Evolutionary conservation across 2,113 vertebrate genomes (phyloP).

Genomic region (Suncus etruscus): DNA sequence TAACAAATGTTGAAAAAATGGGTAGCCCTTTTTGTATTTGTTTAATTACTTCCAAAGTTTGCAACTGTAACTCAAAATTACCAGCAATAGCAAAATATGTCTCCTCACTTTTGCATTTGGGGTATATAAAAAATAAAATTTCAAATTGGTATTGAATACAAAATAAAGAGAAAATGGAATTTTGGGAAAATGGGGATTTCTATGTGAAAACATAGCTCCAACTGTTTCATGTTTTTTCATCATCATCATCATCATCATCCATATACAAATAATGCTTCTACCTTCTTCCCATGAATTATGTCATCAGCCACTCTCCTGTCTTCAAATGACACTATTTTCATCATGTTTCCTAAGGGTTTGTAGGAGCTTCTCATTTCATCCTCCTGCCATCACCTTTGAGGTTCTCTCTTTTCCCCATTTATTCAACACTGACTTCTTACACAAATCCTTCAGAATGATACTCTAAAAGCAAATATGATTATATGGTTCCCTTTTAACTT

Average conservation of each 20-base stretch:
- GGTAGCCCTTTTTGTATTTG: background rate
- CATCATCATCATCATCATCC: background rate
- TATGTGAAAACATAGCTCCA: conserved; percentile 20
- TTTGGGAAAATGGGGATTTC: background rate
- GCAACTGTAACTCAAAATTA: background rate
- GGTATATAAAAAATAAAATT: background rate
- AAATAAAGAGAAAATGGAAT: background rate
- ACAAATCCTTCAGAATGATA: conserved; percentile 43
- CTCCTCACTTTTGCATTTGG: background rate
- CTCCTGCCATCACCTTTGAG: background rate
- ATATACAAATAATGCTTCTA: background rate
- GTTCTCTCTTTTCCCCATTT: conserved; percentile 22
- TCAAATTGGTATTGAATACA: conserved; percentile 14
- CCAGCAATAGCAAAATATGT: background rate
- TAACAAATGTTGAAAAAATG: background rate
- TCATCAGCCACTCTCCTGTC: background rate
- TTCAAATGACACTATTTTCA: background rate
- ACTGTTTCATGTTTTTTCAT: background rate
- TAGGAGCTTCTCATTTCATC: conserved; percentile 40
- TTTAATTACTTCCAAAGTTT: background rate
- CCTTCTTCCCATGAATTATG: background rate
- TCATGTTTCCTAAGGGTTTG: conserved; percentile 26
- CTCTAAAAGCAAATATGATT: conserved; percentile 54
- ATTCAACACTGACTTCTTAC: conserved; percentile 49
- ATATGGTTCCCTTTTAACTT: conserved; percentile 24